Evolutionary conservation across 2,888 invertebrate genomes (phyloP), one percentile per base, ranked within the genome.

Genomic region (Stenichneumon culpator): DNA sequence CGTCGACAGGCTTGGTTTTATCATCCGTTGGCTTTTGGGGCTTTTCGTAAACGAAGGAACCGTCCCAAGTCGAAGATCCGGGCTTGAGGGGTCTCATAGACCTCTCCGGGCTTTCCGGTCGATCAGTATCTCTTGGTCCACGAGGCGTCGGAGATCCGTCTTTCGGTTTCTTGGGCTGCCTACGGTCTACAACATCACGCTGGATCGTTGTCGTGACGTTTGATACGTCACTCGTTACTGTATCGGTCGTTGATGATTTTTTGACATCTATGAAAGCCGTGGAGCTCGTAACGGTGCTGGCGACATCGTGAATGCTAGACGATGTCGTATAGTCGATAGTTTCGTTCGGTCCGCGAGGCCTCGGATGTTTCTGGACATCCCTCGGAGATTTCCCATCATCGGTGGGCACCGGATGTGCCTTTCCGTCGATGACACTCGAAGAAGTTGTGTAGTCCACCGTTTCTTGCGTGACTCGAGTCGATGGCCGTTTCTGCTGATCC

Each of bases 41-140:
- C 5, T 87, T 89, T 32, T 90, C 89, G n/a, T 88, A 83, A 16
- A 88, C 86, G 67, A 91, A 91, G 0, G 90, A 89, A 28, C 90
- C 91, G 50, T 91, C 90, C 91, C 90, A 91, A 14, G 89, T 89
- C 0, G 90, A 90, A 1, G 87, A 86, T 2, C 89, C 89, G 28
- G 86, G 86, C 77, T 89, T 89, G 83, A 82, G 19, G 88, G 89
- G 47, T 88, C 60, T 79, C 65, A 65, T 39, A 0, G 39, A 39
- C 1, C 50, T 74, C 25, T 84, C 86, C 19, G 82, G 79, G 44
- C 85, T 85, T 4, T 80, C 83, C 11, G 88, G 63, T 25, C 73
- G 44, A 7, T 44, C 60, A 5, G 80, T 83, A 5, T 50, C 57
- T 79, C 32, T 81, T 52, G 14, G 84, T 75, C n/a, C n/a, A 11